A percentile compares a stretch with the other conserved stretches of the same genome.
phyloP scores from a whole-genome alignment of 1,140 invertebrate species.

The Brachionus calyciflorus region DNA sequence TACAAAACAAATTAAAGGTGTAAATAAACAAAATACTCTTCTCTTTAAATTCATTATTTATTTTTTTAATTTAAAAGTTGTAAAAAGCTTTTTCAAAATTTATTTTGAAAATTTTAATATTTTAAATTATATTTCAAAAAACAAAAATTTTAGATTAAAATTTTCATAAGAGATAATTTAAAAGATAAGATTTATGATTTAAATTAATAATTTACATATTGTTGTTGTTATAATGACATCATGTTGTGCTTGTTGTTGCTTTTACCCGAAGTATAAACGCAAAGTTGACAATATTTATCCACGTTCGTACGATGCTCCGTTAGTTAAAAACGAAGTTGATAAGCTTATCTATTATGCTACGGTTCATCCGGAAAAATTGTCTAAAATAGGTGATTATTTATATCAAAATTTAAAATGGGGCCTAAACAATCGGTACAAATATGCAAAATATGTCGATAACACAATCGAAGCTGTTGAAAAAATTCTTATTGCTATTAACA shows the following conservation, averaged over 20 bases:
- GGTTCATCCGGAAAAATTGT: conserved; percentile 34
- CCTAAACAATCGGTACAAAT: conserved; percentile 9
- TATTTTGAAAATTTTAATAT: neutral
- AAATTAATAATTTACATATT: neutral
- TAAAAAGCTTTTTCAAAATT: conserved; percentile 40
- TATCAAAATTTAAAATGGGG: conserved; percentile 43
- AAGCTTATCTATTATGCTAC: conserved; percentile 23
- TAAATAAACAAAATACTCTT: too few relatives aligned
- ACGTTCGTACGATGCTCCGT: neutral
- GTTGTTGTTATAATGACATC: conserved; percentile 17
- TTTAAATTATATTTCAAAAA: neutral
- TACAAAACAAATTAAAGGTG: neutral
- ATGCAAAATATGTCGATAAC: neutral
- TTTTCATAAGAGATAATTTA: too few relatives aligned
- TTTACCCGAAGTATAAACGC: conserved; percentile 42
- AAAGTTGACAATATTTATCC: conserved; percentile 46
- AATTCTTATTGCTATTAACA: conserved; percentile 14
- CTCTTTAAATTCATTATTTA: too few relatives aligned
- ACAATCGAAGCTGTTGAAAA: conserved; percentile 33
- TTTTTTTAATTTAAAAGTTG: neutral
- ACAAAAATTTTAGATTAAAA: neutral
- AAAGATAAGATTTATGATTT: too few relatives aligned
- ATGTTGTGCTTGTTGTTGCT: conserved; percentile 41
- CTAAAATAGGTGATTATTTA: conserved; percentile 46
- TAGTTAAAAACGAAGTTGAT: conserved; percentile 37